A percentile compares a stretch with the other conserved stretches of the same genome.
These are phyloP conservation scores for Burhinus bistriatus DNA, from an alignment of 2,113 vertebrate genomes.

Conservation along the genomic window DNA sequence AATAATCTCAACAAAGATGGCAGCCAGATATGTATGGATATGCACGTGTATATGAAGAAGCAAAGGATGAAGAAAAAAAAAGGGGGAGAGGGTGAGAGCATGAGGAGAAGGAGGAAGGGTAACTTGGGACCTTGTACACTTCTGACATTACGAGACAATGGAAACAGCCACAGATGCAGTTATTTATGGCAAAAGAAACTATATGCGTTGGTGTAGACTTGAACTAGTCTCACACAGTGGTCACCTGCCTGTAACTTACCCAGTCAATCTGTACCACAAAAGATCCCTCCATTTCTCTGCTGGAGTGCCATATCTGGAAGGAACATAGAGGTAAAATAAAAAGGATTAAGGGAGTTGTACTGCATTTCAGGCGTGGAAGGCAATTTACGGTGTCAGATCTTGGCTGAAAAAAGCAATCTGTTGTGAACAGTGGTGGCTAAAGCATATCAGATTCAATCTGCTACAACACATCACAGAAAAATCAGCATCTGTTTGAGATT, in stretches of 20 bases:
- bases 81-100: not conserved
- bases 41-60: not conserved
- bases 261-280: not conserved
- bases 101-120: not conserved
- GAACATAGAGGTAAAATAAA: not conserved
- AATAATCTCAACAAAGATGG: not conserved
- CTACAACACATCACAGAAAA: slow-evolving; percentile 8
- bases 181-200: not conserved
- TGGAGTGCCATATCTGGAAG: not conserved
- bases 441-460: not conserved
- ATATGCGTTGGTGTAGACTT: not conserved
- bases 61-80: not conserved
- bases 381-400: not conserved
- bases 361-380: not conserved
- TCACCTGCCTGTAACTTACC: not conserved
- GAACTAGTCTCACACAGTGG: not conserved
- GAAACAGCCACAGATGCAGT: not conserved
- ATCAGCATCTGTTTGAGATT: slow-evolving; percentile 63
- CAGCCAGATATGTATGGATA: not conserved
- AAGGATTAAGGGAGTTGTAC: not conserved
- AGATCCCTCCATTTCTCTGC: not conserved
- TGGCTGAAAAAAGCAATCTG: slow-evolving; percentile 20
- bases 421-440: not conserved
- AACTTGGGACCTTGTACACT: not conserved
- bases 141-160: not conserved